Conservation (phyloP, 2,113 vertebrate species). For the Oncorhynchus tshawytscha region DNA sequence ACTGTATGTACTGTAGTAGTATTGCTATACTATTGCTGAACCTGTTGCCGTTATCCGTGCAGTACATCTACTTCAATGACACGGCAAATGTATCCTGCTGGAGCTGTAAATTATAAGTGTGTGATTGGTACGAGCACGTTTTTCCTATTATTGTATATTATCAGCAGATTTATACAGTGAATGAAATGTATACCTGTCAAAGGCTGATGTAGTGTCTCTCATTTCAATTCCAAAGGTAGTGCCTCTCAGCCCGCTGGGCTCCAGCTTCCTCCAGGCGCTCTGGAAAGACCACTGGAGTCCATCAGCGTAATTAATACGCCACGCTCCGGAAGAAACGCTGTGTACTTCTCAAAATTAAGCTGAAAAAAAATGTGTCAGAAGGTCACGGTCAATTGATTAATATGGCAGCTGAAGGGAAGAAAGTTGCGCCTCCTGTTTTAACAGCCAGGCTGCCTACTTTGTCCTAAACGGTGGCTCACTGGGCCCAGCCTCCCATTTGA, state of each 20-base stretch:
- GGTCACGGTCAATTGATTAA: slow-evolving; percentile 34
- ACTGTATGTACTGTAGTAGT: no score
- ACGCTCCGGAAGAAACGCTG: slow-evolving; percentile 24
- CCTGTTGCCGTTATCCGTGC: not conserved
- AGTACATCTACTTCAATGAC: not conserved
- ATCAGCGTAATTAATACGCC: slow-evolving; percentile 46
- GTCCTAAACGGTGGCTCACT: not conserved
- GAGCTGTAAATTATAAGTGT: not conserved
- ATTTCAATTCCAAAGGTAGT: slow-evolving; percentile 53
- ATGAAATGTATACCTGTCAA: slow-evolving; percentile 40
- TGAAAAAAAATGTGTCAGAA: slow-evolving; percentile 29
- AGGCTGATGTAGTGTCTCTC: slow-evolving; percentile 37
- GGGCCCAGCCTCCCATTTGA: not conserved
- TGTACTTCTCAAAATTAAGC: slow-evolving; percentile 39
- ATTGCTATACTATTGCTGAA: not conserved
- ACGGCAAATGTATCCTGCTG: not conserved
- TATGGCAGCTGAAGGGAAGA: slow-evolving; percentile 20
- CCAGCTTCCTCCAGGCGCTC: slow-evolving; percentile 20
- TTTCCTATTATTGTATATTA: slow-evolving; percentile 36
- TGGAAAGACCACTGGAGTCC: slow-evolving; percentile 30
- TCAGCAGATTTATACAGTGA: slow-evolving; percentile 48
- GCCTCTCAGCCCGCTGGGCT: slow-evolving; percentile 2
- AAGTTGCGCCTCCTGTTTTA: not conserved
- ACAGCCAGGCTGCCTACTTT: not conserved
- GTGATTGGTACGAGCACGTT: slow-evolving; percentile 9